These are phyloP conservation scores for Diarsia brunnea DNA, from an alignment of 2,888 invertebrate genomes.

Conservation along the genomic window DNA sequence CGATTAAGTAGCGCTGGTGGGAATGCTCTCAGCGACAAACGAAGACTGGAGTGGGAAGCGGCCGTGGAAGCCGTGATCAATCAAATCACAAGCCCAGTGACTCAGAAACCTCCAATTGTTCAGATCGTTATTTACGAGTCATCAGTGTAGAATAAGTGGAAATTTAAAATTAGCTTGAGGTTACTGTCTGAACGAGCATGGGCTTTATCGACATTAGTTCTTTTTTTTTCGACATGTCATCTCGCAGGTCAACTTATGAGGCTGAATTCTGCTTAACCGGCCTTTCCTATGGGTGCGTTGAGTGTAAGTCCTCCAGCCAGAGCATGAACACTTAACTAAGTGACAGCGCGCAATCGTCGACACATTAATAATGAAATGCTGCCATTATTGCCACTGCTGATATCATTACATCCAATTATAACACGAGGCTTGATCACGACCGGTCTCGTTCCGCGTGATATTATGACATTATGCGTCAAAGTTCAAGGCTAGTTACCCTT, in stretches of 20 bases:
- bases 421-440: constrained; percentile 63
- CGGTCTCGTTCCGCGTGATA: constrained; percentile 72
- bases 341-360: constrained; percentile 13
- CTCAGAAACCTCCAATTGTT: constrained; percentile 92
- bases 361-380: constrained; percentile 60
- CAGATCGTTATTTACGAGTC: constrained; percentile 97
- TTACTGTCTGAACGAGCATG: constrained; percentile 30
- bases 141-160: constrained; percentile 91
- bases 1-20: constrained; percentile 88
- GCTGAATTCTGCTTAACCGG: too few species aligned
- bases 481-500: constrained; percentile 66
- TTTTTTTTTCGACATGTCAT: too few species aligned
- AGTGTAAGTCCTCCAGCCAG: too few species aligned
- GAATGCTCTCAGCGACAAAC: constrained; percentile 86
- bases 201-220: constrained; percentile 43
- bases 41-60: constrained; percentile 93
- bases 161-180: constrained; percentile 21
- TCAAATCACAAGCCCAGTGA: constrained; percentile 92
- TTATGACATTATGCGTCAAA: constrained; percentile 68
- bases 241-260: too few species aligned
- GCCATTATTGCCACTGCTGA: constrained; percentile 54
- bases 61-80: constrained; percentile 94
- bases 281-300: too few species aligned
- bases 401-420: constrained; percentile 56
- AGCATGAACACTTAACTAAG: too few species aligned